Evolutionary conservation across 2,888 invertebrate species (phyloP).

Genomic region (Heteropelma amictum): DNA sequence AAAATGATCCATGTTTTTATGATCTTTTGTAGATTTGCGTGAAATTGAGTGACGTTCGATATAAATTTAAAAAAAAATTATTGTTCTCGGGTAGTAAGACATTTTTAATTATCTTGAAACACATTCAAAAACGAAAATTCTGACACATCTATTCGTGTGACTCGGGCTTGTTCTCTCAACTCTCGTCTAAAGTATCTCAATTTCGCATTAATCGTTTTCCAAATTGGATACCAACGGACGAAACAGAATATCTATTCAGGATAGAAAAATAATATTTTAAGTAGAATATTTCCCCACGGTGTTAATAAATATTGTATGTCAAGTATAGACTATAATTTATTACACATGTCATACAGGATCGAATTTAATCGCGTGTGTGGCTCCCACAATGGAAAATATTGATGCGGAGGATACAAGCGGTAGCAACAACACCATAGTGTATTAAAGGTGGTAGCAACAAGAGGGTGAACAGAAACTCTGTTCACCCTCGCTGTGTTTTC

Average conservation of each 20-base stretch:
- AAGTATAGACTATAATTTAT: background rate
- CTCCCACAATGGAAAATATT: constrained; percentile 40
- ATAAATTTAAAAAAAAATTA: too few relatives aligned
- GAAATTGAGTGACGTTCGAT: too few relatives aligned
- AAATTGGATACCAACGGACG: background rate
- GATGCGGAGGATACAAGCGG: constrained; percentile 18
- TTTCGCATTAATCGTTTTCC: too few relatives aligned
- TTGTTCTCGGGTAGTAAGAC: too few relatives aligned
- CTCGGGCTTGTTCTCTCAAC: too few relatives aligned
- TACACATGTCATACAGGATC: background rate
- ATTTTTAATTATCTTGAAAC: too few relatives aligned
- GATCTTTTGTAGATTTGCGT: too few relatives aligned
- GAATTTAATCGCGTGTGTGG: constrained; percentile 40
- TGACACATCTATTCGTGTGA: too few relatives aligned
- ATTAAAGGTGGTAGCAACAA: constrained; percentile 28
- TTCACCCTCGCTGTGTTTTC: constrained; percentile 34
- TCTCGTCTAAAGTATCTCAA: too few relatives aligned
- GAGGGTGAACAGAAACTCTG: constrained; percentile 37
- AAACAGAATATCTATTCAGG: background rate
- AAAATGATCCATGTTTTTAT: too few relatives aligned
- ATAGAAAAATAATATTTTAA: background rate
- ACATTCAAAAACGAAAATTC: too few relatives aligned
- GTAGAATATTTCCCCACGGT: background rate
- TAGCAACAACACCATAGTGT: constrained; percentile 3
- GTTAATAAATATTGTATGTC: background rate